Percentiles rank a stretch among this genome's conserved stretches.
Evolutionary conservation across 1,140 invertebrate genomes (phyloP).

Genomic region (Cyclargus thomasi): DNA sequence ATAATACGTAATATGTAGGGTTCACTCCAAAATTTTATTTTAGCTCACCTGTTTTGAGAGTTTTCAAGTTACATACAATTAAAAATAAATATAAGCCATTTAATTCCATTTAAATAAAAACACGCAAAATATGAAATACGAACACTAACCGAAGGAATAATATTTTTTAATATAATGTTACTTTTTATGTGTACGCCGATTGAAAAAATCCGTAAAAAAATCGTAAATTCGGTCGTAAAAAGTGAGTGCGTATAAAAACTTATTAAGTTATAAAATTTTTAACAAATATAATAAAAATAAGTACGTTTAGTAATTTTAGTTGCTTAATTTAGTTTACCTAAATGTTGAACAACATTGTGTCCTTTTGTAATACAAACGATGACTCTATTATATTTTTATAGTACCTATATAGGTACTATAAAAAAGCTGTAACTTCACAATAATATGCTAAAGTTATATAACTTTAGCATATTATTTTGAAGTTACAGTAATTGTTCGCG

Average conservation of each 20-base stretch:
- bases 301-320: not conserved
- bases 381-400: no score
- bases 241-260: not conserved
- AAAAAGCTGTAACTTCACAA: no score
- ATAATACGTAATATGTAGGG: no score
- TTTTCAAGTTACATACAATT: not conserved
- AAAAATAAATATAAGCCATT: not conserved
- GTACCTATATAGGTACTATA: no score
- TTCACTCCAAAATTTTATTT: not conserved
- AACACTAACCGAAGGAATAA: not conserved
- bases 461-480: no score
- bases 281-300: conserved; percentile 7
- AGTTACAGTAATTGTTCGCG: no score
- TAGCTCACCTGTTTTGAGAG: not conserved
- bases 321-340: not conserved
- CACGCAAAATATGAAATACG: not conserved
- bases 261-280: conserved; percentile 2
- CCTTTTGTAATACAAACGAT: no score
- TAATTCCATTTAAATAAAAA: not conserved
- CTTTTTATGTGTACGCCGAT: conserved; percentile 1
- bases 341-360: no score
- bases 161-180: not conserved
- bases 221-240: conserved; percentile 7
- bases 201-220: not conserved
- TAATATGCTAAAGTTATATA: no score